Base-by-base conservation (phyloP, 1,140 invertebrate genomes). In the Drosophila nannoptera region DNA sequence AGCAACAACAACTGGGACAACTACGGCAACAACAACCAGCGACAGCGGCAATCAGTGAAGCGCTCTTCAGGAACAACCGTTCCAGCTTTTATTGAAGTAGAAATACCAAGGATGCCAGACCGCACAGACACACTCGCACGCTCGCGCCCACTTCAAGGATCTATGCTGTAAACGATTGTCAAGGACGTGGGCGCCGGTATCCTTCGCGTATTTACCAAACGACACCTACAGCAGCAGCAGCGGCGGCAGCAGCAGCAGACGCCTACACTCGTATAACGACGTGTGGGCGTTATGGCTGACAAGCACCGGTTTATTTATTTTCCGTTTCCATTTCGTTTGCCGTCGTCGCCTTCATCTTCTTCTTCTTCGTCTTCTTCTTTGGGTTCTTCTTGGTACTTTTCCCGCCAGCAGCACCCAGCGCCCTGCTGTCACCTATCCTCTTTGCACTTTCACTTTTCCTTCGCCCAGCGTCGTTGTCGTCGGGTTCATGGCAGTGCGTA, bases 121-220 rank as follows among this genome's bases (percentile, higher is more conserved):
- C 38, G 11, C 9, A 59, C 46, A 45, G 29, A 35, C 8, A 46
- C 11, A 48, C 40, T 42, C 9, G 3, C 42, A 68, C 33, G 11
- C 7, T 22, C 11, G 42, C 46, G 7, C 35, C 59, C 48, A 74
- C 55, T 65, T 60, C 61, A 43, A 43, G 8, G 71, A 31, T 54
- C 45, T 46, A 46, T 43, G 32, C 35, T 50, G 63, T 61, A 70
- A 81, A 70, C 73, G 69, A 68, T 65, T 84, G 68, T 86, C 81
- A 84, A 84, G 76, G 80, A 86, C 81, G 73, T 86, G 73, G 76
- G 80, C 76, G 73, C 76, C 81, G 76, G 73, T 16, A 60, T 69
- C 64, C 62, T 45, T 49, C 11, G 14, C 49, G 63, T 80, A 84
- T 84, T 83, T 74, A 77, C 73, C 49, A 68, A 75, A 75, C 60